Conservation (phyloP, 2,888 invertebrate species). For the Serripes groenlandicus region DNA sequence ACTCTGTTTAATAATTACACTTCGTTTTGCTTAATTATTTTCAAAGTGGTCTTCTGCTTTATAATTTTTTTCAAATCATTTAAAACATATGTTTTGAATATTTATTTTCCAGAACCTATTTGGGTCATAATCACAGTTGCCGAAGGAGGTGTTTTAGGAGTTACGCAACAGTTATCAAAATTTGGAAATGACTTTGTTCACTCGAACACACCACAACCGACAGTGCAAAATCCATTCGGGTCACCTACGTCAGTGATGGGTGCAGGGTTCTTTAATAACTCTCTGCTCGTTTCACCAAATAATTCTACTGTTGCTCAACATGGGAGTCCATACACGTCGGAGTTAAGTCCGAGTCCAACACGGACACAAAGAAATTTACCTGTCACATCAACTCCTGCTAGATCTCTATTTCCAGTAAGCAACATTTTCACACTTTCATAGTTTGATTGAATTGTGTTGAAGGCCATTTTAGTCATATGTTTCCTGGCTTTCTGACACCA, state of each 20-base stretch:
- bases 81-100: neutral
- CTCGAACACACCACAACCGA: conserved; percentile 56
- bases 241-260: conserved; percentile 64
- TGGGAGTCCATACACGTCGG: conserved; percentile 68
- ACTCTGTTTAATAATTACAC: too few relatives aligned
- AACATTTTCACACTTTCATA: too few relatives aligned
- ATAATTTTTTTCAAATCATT: neutral
- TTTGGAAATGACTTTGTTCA: conserved; percentile 86
- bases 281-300: conserved; percentile 64
- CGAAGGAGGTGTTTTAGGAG: conserved; percentile 92
- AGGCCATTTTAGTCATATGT: too few relatives aligned
- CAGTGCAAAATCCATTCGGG: conserved; percentile 77
- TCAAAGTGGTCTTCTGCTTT: too few relatives aligned
- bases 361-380: conserved; percentile 26
- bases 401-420: conserved; percentile 72
- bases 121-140: conserved; percentile 94
- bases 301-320: conserved; percentile 70
- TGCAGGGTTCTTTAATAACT: conserved; percentile 14
- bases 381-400: conserved; percentile 47
- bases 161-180: conserved; percentile 92
- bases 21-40: too few relatives aligned
- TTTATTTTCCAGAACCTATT: conserved; percentile 90
- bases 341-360: conserved; percentile 63
- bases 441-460: too few relatives aligned
- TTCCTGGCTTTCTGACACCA: too few relatives aligned